phyloP scores from a whole-genome alignment of 2,888 invertebrate genomes.

The Drosophila paucipuncta region DNA sequence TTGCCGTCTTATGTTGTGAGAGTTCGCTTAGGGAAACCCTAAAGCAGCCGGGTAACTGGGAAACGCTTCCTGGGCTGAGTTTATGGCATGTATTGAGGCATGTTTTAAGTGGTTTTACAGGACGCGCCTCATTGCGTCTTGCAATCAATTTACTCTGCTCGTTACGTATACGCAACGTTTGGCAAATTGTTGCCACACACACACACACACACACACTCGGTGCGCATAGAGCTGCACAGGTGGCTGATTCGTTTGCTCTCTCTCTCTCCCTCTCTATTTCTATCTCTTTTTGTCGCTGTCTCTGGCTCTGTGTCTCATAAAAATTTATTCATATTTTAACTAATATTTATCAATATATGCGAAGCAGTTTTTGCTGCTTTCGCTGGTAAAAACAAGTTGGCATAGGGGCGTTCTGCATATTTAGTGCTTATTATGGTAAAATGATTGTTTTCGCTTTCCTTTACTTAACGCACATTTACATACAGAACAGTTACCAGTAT shows the following conservation, averaged over 20 bases:
- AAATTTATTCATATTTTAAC: constrained; percentile 75
- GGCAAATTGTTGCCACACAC: constrained; percentile 58
- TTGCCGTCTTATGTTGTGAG: constrained; percentile 27
- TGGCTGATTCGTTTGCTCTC: constrained; percentile 39
- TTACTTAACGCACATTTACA: constrained; percentile 62
- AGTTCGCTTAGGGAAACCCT: constrained; percentile 44
- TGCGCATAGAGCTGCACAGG: constrained; percentile 37
- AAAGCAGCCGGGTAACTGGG: constrained; percentile 24
- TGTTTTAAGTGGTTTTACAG: constrained; percentile 84
- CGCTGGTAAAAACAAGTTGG: constrained; percentile 37
- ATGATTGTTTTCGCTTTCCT: constrained; percentile 73
- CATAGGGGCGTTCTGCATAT: constrained; percentile 66
- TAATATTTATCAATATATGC: constrained; percentile 73
- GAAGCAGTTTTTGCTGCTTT: constrained; percentile 17
- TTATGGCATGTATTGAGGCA: constrained; percentile 84
- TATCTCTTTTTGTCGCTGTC: not conserved
- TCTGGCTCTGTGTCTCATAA: constrained; percentile 9
- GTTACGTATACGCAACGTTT: constrained; percentile 68
- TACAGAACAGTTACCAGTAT: constrained; percentile 31
- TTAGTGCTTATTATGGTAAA: constrained; percentile 78
- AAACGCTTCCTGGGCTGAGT: constrained; percentile 60
- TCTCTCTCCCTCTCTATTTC: not conserved
- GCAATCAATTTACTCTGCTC: constrained; percentile 80
- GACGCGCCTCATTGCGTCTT: constrained; percentile 83
- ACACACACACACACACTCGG: not conserved